Conservation (phyloP, 2,888 invertebrate genomes). For the Drosophila borborema region DNA sequence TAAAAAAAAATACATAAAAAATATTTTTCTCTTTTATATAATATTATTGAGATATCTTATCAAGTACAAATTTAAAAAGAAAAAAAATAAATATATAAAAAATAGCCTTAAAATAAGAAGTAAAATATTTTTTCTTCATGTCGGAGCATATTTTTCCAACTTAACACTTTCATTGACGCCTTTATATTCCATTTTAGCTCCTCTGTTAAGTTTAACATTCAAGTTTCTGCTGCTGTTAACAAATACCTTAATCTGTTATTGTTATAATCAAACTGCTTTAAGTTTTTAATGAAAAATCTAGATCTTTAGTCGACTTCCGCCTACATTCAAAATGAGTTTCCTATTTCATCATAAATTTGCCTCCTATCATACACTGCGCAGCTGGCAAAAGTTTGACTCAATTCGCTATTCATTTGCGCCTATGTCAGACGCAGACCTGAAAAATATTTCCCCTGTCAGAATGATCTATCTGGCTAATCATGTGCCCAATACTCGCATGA, state of each 20-base stretch:
- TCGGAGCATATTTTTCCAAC: neutral
- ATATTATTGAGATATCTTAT: too few relatives aligned
- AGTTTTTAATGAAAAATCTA: neutral
- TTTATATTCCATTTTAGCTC: neutral
- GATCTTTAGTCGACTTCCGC: neutral
- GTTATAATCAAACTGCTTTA: neutral
- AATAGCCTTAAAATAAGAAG: too few relatives aligned
- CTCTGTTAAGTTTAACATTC: neutral
- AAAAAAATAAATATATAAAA: too few relatives aligned
- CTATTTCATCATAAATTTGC: neutral
- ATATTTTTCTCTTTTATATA: too few relatives aligned
- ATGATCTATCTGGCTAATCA: conserved; percentile 71
- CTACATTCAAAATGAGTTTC: neutral
- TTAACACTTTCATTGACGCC: neutral
- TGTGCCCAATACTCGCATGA: conserved; percentile 15
- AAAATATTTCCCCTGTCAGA: conserved; percentile 62
- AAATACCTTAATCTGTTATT: neutral
- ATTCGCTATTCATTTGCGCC: conserved; percentile 22
- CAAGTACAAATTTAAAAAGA: too few relatives aligned
- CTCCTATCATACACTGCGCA: neutral
- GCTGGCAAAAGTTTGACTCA: conserved; percentile 9
- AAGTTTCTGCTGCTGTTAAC: neutral
- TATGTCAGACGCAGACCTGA: conserved; percentile 30
- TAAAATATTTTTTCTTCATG: neutral
- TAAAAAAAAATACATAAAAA: too few relatives aligned